These are phyloP conservation scores for Apodemia zela DNA, from an alignment of 2,888 invertebrate species.

Conservation along the genomic window DNA sequence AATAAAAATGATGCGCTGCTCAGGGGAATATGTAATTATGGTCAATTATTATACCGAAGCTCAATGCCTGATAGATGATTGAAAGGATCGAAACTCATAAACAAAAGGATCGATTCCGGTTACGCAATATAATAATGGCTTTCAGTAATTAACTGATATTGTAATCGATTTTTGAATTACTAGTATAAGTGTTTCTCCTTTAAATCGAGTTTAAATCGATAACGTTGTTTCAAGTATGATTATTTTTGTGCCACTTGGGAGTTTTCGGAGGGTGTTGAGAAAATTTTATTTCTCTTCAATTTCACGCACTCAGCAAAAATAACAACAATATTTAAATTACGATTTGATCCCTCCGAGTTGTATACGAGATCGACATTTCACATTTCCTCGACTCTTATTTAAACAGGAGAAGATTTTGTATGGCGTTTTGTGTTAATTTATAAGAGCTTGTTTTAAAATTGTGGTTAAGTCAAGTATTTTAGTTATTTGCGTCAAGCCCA, in stretches of 20 bases:
- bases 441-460: no score
- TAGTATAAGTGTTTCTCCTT: constrained; percentile 25
- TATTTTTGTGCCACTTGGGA: constrained; percentile 38
- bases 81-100: constrained; percentile 78
- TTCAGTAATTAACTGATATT: constrained; percentile 69
- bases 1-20: constrained; percentile 77
- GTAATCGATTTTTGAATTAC: constrained; percentile 50
- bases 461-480: no score
- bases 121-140: constrained; percentile 74
- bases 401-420: background rate
- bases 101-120: constrained; percentile 77
- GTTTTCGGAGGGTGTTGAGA: constrained; percentile 47
- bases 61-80: constrained; percentile 78
- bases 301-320: constrained; percentile 73
- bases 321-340: constrained; percentile 77
- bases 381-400: background rate
- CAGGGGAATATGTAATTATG: constrained; percentile 80
- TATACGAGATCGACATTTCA: constrained; percentile 18
- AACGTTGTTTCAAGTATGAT: constrained; percentile 39
- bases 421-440: background rate
- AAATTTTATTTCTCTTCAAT: constrained; percentile 78
- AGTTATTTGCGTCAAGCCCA: no score
- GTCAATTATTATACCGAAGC: constrained; percentile 79
- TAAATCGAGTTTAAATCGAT: constrained; percentile 34
- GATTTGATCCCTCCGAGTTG: constrained; percentile 49